phyloP scores from a whole-genome alignment of 1,140 invertebrate genomes.

The Cotesia typhae region DNA sequence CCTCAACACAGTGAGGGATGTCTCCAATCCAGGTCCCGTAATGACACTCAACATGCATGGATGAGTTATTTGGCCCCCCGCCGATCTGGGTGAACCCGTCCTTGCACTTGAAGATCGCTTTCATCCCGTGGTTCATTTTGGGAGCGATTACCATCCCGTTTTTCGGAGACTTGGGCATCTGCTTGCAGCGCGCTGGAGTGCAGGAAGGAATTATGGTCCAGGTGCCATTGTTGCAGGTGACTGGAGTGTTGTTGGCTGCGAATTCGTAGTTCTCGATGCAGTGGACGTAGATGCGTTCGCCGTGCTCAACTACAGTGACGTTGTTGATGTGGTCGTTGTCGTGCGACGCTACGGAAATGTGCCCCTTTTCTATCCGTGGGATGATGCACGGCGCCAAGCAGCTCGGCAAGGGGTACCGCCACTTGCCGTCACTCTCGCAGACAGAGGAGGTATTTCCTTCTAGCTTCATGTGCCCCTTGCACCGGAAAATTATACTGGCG shows the following conservation, averaged over 20 bases:
- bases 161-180: slow-evolving; percentile 84
- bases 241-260: slow-evolving; percentile 75
- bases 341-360: slow-evolving; percentile 69
- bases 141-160: slow-evolving; percentile 96
- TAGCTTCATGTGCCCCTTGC: slow-evolving; percentile 91
- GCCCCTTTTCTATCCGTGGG: slow-evolving; percentile 85
- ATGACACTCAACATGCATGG: slow-evolving; percentile 80
- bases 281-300: slow-evolving; percentile 82
- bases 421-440: slow-evolving; percentile 90
- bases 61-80: slow-evolving; percentile 66
- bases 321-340: slow-evolving; percentile 60
- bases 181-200: slow-evolving; percentile 88
- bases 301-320: slow-evolving; percentile 80
- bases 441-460: slow-evolving; percentile 88
- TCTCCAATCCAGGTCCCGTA: slow-evolving; percentile 94
- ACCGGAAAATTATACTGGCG: slow-evolving; percentile 92
- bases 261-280: slow-evolving; percentile 92
- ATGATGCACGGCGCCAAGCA: slow-evolving; percentile 93
- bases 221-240: slow-evolving; percentile 93
- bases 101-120: slow-evolving; percentile 89
- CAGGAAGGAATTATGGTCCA: slow-evolving; percentile 94
- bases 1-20: slow-evolving; percentile 85
- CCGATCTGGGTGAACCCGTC: slow-evolving; percentile 84
- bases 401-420: slow-evolving; percentile 90
- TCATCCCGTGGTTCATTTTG: slow-evolving; percentile 94